phyloP scores from a whole-genome alignment of 2,797 vertebrate species.

The Sarcophilus harrisii region DNA sequence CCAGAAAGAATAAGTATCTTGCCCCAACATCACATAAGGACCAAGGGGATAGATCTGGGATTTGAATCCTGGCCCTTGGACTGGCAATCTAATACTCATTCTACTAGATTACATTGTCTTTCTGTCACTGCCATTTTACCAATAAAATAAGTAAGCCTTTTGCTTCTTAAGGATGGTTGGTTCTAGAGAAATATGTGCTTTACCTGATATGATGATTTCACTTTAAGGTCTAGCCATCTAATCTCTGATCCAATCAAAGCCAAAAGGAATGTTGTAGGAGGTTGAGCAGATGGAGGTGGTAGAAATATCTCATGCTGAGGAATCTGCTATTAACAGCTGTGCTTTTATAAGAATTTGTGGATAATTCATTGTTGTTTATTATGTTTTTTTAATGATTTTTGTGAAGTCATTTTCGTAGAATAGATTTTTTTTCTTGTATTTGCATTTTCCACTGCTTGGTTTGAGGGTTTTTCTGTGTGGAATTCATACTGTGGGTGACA shows the following conservation, averaged over 20 bases:
- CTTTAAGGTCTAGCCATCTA: not conserved
- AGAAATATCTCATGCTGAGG: rapidly evolving
- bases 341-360: not conserved
- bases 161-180: not conserved
- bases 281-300: not conserved
- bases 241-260: not conserved
- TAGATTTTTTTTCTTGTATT: constrained; percentile 72
- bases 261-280: not conserved
- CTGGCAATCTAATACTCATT: not conserved
- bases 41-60: not conserved
- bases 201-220: not conserved
- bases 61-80: not conserved
- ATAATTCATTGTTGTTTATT: not conserved
- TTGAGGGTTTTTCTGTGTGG: constrained; percentile 76
- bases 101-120: not conserved
- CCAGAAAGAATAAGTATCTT: not conserved
- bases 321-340: rapidly evolving
- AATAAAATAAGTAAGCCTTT: not conserved
- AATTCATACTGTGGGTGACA: constrained; percentile 85
- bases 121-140: not conserved
- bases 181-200: not conserved
- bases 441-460: constrained; percentile 84
- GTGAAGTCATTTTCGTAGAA: constrained; percentile 56
- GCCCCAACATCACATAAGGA: not conserved
- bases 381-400: constrained; percentile 64